Evolutionary conservation across 2,888 invertebrate species (phyloP).

Genomic region (Clepsis dumicolana): DNA sequence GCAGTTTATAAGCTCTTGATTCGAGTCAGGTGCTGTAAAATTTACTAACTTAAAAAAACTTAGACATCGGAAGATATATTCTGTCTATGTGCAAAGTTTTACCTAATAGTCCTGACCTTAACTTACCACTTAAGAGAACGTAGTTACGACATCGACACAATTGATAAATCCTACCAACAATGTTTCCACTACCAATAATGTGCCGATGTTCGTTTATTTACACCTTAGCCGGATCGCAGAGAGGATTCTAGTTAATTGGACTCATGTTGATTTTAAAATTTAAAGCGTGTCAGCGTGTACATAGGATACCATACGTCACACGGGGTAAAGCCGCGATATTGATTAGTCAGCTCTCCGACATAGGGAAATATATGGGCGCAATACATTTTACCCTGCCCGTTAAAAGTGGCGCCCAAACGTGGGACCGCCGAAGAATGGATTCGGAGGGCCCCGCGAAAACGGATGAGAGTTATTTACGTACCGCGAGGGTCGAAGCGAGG

Average conservation of each 20-base stretch:
- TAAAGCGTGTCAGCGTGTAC: background rate
- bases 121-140: background rate
- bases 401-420: slow-evolving; percentile 40
- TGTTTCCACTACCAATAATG: background rate
- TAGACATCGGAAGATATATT: too few species aligned
- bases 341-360: slow-evolving; percentile 38
- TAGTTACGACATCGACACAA: background rate
- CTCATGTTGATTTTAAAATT: slow-evolving; percentile 17
- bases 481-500: slow-evolving; percentile 55
- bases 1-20: too few species aligned
- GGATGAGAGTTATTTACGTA: slow-evolving; percentile 75
- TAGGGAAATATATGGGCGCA: slow-evolving; percentile 39
- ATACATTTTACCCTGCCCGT: slow-evolving; percentile 42
- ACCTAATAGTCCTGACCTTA: background rate
- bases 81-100: too few species aligned
- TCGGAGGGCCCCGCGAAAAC: slow-evolving; percentile 61
- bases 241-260: background rate
- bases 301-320: slow-evolving; percentile 17
- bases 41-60: too few species aligned
- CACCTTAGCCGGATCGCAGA: background rate
- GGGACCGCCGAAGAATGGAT: slow-evolving; percentile 39
- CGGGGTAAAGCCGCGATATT: slow-evolving; percentile 35
- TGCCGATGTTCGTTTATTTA: background rate
- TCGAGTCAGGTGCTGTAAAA: too few species aligned
- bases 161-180: background rate